Conservation (phyloP, 2,888 invertebrate genomes). For the Drosophila anceps region DNA sequence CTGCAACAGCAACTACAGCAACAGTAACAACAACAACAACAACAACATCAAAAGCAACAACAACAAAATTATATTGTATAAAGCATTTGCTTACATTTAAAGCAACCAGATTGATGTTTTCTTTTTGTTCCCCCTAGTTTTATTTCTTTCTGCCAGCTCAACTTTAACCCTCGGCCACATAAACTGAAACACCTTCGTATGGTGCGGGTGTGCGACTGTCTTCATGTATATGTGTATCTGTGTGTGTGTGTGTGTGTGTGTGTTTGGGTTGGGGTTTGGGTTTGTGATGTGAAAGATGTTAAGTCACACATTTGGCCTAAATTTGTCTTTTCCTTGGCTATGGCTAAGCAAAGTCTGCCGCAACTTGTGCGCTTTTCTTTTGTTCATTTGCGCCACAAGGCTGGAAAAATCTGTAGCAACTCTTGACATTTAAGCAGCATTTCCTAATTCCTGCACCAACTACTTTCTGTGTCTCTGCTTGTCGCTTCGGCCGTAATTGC, state of each 20-base stretch:
- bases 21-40: conserved; percentile 31
- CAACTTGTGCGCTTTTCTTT: conserved; percentile 63
- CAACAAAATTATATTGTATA: conserved; percentile 75
- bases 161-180: conserved; percentile 74
- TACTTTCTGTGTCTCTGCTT: conserved; percentile 56
- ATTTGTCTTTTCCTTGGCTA: conserved; percentile 72
- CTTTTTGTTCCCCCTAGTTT: conserved; percentile 50
- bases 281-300: conserved; percentile 76
- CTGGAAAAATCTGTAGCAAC: conserved; percentile 70
- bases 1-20: conserved; percentile 58
- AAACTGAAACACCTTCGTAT: conserved; percentile 64
- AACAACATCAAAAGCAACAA: conserved; percentile 31
- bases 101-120: conserved; percentile 46
- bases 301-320: conserved; percentile 81
- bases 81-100: conserved; percentile 70
- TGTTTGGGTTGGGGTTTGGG: conserved; percentile 35
- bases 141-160: conserved; percentile 66
- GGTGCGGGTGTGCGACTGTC: conserved; percentile 24
- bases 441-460: conserved; percentile 72
- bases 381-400: conserved; percentile 76
- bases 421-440: conserved; percentile 77
- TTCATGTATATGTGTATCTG: conserved; percentile 5
- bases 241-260: conserved; percentile 30
- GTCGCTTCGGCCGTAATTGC: conserved; percentile 44
- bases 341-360: conserved; percentile 33